Evolutionary conservation across 2,113 vertebrate genomes (phyloP).

Genomic region (Uropsilus gracilis): DNA sequence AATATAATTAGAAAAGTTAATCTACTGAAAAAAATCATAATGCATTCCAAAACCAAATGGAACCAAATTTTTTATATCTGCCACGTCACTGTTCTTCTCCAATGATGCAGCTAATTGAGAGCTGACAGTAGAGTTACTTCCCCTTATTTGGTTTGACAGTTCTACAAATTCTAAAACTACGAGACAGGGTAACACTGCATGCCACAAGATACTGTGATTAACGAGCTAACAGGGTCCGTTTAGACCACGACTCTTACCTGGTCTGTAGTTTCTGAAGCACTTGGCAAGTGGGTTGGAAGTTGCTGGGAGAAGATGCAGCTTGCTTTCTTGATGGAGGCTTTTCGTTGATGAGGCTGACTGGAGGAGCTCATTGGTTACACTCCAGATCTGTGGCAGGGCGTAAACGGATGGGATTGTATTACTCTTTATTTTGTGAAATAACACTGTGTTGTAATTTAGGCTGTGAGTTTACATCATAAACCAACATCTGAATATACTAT

Average conservation of each 20-base stretch:
- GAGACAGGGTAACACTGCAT: background rate
- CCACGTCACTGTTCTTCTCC: background rate
- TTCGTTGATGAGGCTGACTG: background rate
- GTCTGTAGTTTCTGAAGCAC: background rate
- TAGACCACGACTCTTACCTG: background rate
- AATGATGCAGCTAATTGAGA: slow-evolving; percentile 59
- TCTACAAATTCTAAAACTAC: slow-evolving; percentile 24
- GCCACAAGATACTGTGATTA: background rate
- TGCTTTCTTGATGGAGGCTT: background rate
- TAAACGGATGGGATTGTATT: background rate
- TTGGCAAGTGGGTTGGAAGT: background rate
- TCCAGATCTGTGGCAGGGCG: background rate
- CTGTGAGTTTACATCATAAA: no score
- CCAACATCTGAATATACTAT: no score
- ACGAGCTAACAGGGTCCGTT: background rate
- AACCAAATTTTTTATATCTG: background rate
- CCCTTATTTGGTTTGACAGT: background rate
- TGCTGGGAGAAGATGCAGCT: background rate
- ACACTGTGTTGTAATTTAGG: no score
- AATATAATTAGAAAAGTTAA: slow-evolving; percentile 78
- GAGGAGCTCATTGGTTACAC: background rate
- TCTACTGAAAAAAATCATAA: slow-evolving; percentile 52
- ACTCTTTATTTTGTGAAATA: background rate
- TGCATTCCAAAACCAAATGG: slow-evolving; percentile 60
- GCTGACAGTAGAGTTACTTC: background rate